Conservation (phyloP, 2,888 invertebrate species). For the Aquatica leii region DNA sequence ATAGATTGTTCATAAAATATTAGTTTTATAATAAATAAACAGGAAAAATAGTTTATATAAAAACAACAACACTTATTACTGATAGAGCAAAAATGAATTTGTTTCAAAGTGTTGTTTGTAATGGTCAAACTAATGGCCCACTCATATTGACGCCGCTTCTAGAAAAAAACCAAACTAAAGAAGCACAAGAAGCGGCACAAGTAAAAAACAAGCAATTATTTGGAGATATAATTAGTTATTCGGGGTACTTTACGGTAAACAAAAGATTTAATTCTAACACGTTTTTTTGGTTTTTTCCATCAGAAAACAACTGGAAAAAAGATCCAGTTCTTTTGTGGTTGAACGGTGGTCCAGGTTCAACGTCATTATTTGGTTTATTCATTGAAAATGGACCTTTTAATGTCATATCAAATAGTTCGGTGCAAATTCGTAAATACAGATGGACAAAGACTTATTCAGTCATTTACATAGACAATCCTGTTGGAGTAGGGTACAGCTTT, state of each 20-base stretch:
- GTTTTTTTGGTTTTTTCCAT: constrained; percentile 94
- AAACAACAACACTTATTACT: no score
- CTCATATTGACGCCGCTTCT: constrained; percentile 80
- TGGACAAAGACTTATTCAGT: constrained; percentile 84
- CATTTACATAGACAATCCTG: constrained; percentile 93
- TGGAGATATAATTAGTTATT: constrained; percentile 71
- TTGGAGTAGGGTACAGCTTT: constrained; percentile 91
- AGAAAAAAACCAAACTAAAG: constrained; percentile 73
- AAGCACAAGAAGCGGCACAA: constrained; percentile 64
- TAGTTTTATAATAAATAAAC: no score
- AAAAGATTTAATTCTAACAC: constrained; percentile 78
- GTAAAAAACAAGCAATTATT: constrained; percentile 67
- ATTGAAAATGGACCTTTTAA: constrained; percentile 83
- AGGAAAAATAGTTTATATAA: no score
- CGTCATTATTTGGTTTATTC: constrained; percentile 82
- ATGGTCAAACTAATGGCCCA: constrained; percentile 57
- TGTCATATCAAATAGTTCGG: constrained; percentile 59
- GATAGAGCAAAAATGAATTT: no score
- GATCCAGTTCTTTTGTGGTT: constrained; percentile 84
- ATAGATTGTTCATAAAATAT: no score
- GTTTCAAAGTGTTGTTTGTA: no score
- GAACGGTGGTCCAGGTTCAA: constrained; percentile 86
- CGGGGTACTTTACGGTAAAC: constrained; percentile 88
- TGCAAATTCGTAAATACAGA: constrained; percentile 71
- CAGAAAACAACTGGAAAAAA: constrained; percentile 61